Evolutionary conservation across 1,140 invertebrate genomes (phyloP), one percentile per base, ranked within the genome.

Genomic region (Drosophila pectinifera): DNA sequence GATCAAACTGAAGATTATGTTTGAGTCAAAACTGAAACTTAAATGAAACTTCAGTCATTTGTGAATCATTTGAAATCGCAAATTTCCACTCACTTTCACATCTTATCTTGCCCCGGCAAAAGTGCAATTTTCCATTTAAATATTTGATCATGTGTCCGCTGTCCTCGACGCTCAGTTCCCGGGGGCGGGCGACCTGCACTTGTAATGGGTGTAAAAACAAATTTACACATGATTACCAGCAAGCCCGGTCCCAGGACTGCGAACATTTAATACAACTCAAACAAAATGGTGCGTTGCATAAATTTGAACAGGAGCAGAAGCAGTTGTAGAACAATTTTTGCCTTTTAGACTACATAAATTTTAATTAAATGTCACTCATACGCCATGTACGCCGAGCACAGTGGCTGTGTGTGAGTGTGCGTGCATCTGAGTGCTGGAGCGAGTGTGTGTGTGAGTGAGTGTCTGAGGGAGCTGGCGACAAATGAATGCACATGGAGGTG

Each of bases 351-450:
- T 86, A 68, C 83, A 86, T 86, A 86, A 86, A 86, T 86, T 88
- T 88, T 88, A 88, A 88, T 88, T 88, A 88, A 88, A 88, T 88
- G 84, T 88, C 84, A 88, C 84, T 88, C 84, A 88, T 88, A 88
- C 84, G 84, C 84, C 84, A 88, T 78, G 84, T 80, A 84, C 79
- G 80, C 79, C 79, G 76, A 70, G 67, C 53, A 63, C 82, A 86
- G 38, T 28, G 16, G 26, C 59, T 46, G 46, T 14, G 55, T 36
- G 56, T 53, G 57, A 53, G 65, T 78, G 68, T 45, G 73, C 48
- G 59, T 83, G 80, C 57, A 72, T 53, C 62, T 58, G 69, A 78
- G 54, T 68, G 26, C 43, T 43, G 16, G 18, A 38, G 54, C 18
- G 20, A 18, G 38, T 38, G 53, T 16, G 20, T 54, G 38, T 39